These are phyloP conservation scores for Rhyacophila evoluta DNA, from an alignment of 2,888 invertebrate genomes.

Conservation along the genomic window DNA sequence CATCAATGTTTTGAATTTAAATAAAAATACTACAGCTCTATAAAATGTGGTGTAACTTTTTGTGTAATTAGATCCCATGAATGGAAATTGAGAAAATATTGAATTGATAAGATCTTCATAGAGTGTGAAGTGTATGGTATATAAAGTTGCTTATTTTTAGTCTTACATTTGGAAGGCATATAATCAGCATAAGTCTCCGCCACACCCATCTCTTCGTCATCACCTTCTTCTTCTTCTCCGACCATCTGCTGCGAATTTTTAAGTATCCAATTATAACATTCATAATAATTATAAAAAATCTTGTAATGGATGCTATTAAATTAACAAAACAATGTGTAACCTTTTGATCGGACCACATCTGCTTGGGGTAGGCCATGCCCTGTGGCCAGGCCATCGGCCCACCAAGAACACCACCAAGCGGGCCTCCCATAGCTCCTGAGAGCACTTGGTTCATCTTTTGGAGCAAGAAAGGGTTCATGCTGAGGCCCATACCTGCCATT, in stretches of 20 bases:
- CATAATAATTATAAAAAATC: too few relatives aligned
- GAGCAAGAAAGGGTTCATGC: conserved; percentile 68
- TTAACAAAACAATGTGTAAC: not conserved
- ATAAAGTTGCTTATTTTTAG: too few relatives aligned
- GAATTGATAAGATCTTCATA: too few relatives aligned
- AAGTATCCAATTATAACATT: too few relatives aligned
- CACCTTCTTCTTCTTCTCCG: conserved; percentile 83
- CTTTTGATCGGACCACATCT: conserved; percentile 50
- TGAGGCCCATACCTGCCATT: conserved; percentile 71
- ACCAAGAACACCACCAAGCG: conserved; percentile 63
- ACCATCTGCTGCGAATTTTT: conserved; percentile 60
- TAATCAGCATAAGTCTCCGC: conserved; percentile 99
- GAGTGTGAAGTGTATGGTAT: too few relatives aligned
- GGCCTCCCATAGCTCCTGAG: conserved; percentile 66
- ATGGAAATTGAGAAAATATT: too few relatives aligned
- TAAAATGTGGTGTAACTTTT: too few relatives aligned
- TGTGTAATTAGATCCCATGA: too few relatives aligned
- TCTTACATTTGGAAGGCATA: conserved; percentile 92
- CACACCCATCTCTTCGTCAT: conserved; percentile 97
- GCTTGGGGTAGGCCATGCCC: conserved; percentile 40
- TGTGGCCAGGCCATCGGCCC: conserved; percentile 38
- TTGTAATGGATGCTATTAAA: too few relatives aligned
- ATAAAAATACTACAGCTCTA: too few relatives aligned
- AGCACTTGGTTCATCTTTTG: conserved; percentile 68
- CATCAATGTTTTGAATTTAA: too few relatives aligned